Conservation (phyloP, 2,113 vertebrate genomes). For the Steatornis caripensis region DNA sequence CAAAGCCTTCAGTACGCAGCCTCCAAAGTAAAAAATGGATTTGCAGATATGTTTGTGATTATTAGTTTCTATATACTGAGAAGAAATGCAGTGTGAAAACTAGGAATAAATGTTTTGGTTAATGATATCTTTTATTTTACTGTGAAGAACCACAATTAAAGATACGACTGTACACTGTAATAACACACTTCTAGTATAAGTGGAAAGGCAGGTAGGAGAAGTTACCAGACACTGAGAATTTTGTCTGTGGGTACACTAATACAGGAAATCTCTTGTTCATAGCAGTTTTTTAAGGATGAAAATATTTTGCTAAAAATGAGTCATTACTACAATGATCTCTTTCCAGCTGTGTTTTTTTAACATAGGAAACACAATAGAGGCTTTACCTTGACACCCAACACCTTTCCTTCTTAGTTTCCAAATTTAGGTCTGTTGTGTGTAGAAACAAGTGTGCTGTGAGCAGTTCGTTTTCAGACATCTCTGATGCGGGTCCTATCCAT, state of each 20-base stretch:
- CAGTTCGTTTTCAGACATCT: background rate
- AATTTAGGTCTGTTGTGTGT: background rate
- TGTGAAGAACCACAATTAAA: background rate
- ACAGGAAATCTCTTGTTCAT: background rate
- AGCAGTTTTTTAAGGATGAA: background rate
- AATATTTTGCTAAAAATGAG: background rate
- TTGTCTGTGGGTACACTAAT: background rate
- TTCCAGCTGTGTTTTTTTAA: slow-evolving; percentile 14
- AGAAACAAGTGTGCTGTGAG: background rate
- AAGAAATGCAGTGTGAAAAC: background rate
- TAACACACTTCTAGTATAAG: background rate
- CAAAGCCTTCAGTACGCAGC: background rate
- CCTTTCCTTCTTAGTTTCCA: slow-evolving; percentile 1
- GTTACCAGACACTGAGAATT: background rate
- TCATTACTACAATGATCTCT: background rate
- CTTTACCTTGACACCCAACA: background rate
- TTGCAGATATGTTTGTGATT: background rate
- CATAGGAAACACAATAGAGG: background rate
- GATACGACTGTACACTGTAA: background rate
- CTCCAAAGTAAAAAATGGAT: background rate
- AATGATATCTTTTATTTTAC: background rate
- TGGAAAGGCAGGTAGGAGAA: background rate
- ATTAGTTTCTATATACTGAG: background rate
- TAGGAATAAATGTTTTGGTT: background rate
- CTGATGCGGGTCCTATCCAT: background rate